Percentiles rank a stretch among this genome's conserved stretches.
Conservation (phyloP, 2,888 invertebrate genomes). For the Biston betularia region DNA sequence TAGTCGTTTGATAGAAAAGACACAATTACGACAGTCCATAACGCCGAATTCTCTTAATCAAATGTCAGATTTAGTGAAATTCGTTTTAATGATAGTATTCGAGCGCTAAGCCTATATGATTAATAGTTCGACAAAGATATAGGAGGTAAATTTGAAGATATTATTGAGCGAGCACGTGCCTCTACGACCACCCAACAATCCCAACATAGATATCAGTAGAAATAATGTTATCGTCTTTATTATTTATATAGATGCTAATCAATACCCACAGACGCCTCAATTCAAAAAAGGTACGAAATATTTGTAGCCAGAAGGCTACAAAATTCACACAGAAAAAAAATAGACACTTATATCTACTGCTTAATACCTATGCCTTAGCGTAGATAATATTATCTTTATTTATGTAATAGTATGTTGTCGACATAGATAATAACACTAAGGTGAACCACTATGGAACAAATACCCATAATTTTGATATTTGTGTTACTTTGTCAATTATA, state of each 20-base stretch:
- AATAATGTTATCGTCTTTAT: slow-evolving; percentile 13
- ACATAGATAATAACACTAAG: neutral
- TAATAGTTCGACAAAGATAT: slow-evolving; percentile 68
- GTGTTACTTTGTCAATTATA: no score
- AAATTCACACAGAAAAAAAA: no score
- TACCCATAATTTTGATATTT: no score
- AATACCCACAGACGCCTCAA: slow-evolving; percentile 26
- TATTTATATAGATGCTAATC: slow-evolving; percentile 39
- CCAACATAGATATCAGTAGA: slow-evolving; percentile 22
- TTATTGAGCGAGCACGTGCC: slow-evolving; percentile 50
- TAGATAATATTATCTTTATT: neutral
- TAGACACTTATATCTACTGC: neutral
- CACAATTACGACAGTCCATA: slow-evolving; percentile 43
- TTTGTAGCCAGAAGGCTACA: neutral
- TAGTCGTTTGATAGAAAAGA: slow-evolving; percentile 45
- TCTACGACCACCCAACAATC: slow-evolving; percentile 46
- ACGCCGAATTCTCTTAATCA: slow-evolving; percentile 76
- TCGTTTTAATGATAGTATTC: slow-evolving; percentile 77
- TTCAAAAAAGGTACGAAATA: slow-evolving; percentile 7
- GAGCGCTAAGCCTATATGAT: slow-evolving; percentile 76
- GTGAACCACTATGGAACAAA: neutral
- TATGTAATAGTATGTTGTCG: no score
- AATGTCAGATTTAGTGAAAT: slow-evolving; percentile 83
- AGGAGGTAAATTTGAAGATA: slow-evolving; percentile 66
- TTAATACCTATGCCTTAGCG: neutral